Base-by-base conservation (phyloP, 2,888 invertebrate species). In the Yponomeuta evonymella region DNA sequence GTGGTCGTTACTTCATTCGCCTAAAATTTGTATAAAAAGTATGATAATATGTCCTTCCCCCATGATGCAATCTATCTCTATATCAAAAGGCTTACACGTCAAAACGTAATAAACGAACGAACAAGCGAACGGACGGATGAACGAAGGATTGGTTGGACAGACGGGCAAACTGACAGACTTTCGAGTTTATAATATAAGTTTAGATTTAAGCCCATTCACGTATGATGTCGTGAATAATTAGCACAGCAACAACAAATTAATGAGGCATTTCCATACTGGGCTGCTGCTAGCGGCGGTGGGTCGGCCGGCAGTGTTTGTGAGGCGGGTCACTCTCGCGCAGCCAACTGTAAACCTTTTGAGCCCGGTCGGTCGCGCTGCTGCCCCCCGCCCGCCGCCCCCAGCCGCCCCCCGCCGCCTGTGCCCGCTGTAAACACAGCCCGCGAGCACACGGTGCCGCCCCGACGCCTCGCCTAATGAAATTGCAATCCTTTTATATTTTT, bases 291-390 rank as follows among this genome's bases (percentile, higher is more conserved):
- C 43, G 43, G 43, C 15, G 51, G 3, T 15, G 51, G 51, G 51
- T 58, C 51, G 68, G 30, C 15, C 68, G 68, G 75, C 81, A 81
- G 81, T 88, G 91, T 90, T 91, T 90, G 90, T 87, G 85, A 88
- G 90, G 90, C 86, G 89, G 91, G 90, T 88, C 89, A 90, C 91
- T 92, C 91, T 85, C 82, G 90, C 90, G 91, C 91, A 91, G 79
- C 89, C 81, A 87, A 89, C 90, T 90, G 91, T 89, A 87, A 92
- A 92, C 85, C 89, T 91, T 91, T 92, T 86, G 90, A 90, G 88
- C 83, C 85, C 89, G 86, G 80, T 84, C 85, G 85, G 83, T 85
- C 87, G 85, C 84, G 82, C 71, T 71, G 78, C 73, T 72, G 75
- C 73, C 72, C 74, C 74, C 72, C 71, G 1, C 72, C 71, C 73